Conservation (phyloP, 2,113 vertebrate species). For the Eidolon helvum region DNA sequence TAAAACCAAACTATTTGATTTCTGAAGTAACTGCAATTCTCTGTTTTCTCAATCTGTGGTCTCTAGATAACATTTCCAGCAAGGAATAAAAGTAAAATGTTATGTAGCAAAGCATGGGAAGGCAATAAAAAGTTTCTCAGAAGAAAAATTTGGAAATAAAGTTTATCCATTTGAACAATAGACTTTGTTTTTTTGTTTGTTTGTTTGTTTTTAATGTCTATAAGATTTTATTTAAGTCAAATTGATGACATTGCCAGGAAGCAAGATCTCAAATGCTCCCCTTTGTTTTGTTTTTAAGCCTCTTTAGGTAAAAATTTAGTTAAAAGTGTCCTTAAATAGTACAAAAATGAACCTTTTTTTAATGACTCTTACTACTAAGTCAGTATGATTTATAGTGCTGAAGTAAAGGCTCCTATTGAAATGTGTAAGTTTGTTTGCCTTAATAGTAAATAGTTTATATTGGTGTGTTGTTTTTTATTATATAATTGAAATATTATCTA, state of each 20-base stretch:
- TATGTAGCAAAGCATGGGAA: background rate
- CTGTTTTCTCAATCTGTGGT: background rate
- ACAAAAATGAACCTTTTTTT: background rate
- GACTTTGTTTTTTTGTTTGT: background rate
- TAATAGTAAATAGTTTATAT: background rate
- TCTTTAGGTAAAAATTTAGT: constrained; percentile 14
- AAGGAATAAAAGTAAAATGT: constrained; percentile 18
- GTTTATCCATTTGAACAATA: background rate
- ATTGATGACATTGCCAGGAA: too few species aligned
- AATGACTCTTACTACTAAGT: background rate
- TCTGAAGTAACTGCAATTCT: background rate
- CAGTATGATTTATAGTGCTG: background rate
- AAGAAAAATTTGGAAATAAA: background rate
- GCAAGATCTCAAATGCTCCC: too few species aligned
- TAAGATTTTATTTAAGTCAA: too few species aligned
- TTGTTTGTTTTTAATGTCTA: too few species aligned
- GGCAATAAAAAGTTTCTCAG: background rate
- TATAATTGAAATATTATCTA: background rate
- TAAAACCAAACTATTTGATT: constrained; percentile 16
- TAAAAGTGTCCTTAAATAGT: background rate
- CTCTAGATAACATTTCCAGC: background rate
- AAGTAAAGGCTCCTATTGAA: background rate
- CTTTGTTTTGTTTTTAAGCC: background rate
- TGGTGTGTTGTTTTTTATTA: background rate
- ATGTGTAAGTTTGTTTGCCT: background rate